Evolutionary conservation across 2,888 invertebrate species (phyloP).

Genomic region (Tenthredo distinguenda): DNA sequence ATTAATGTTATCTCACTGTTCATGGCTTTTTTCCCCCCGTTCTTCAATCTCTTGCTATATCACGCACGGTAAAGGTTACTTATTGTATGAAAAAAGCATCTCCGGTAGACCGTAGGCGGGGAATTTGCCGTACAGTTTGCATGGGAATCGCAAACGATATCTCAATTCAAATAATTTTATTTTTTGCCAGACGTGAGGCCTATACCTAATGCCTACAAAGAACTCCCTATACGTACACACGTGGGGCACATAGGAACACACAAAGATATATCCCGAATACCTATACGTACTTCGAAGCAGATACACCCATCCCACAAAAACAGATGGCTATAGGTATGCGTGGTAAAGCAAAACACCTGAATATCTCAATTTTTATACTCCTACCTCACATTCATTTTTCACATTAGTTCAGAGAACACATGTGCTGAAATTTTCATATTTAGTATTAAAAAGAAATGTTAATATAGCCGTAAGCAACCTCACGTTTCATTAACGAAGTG

Average conservation of each 20-base stretch:
- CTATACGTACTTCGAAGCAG: background rate
- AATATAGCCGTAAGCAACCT: background rate
- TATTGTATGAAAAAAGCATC: slow-evolving; percentile 24
- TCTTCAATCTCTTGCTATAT: slow-evolving; percentile 17
- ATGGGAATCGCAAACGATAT: slow-evolving; percentile 13
- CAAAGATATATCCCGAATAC: background rate
- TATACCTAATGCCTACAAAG: background rate
- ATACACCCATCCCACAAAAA: background rate
- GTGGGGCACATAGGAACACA: background rate
- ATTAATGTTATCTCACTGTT: slow-evolving; percentile 22
- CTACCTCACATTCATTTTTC: background rate
- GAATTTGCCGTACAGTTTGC: slow-evolving; percentile 12
- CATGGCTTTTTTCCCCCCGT: background rate
- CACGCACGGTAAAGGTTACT: slow-evolving; percentile 30
- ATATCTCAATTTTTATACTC: background rate
- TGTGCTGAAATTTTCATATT: background rate
- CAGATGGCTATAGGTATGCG: background rate
- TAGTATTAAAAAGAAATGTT: background rate
- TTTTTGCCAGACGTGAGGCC: background rate
- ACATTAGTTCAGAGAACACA: background rate
- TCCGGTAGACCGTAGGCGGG: slow-evolving; percentile 18
- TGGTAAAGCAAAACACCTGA: background rate
- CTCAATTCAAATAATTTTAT: slow-evolving; percentile 24
- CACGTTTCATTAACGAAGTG: background rate
- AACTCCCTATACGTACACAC: background rate